These are phyloP conservation scores for Elanoides forficatus DNA, from an alignment of 2,113 vertebrate species.

Conservation along the genomic window DNA sequence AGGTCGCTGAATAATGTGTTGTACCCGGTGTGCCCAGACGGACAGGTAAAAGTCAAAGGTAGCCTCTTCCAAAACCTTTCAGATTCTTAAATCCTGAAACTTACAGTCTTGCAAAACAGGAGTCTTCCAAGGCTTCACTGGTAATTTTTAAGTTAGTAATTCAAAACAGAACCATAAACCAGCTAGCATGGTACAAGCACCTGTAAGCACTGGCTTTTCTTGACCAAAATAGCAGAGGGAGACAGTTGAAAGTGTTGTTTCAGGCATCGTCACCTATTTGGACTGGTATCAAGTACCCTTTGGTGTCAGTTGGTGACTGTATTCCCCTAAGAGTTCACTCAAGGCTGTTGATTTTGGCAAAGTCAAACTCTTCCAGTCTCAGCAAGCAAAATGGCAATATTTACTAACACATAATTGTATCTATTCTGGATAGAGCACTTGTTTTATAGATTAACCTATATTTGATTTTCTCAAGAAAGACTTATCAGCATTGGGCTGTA, in stretches of 20 bases:
- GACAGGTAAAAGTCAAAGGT: not conserved
- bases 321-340: not conserved
- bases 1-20: not conserved
- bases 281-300: not conserved
- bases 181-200: not conserved
- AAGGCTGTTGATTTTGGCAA: not conserved
- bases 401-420: not conserved
- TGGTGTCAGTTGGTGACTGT: not conserved
- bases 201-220: not conserved
- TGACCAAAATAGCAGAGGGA: not conserved
- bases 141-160: not conserved
- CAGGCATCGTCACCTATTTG: not conserved
- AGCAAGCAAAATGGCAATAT: not conserved
- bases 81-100: not conserved
- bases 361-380: not conserved
- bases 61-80: not conserved
- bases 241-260: not conserved
- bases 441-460: not conserved
- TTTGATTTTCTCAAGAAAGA: conserved; percentile 17
- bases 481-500: not conserved
- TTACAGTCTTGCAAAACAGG: rapidly evolving
- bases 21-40: not conserved
- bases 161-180: not conserved
- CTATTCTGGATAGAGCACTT: not conserved
- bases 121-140: not conserved